phyloP scores from a whole-genome alignment of 2,888 invertebrate genomes.

The Protophormia terraenovae region DNA sequence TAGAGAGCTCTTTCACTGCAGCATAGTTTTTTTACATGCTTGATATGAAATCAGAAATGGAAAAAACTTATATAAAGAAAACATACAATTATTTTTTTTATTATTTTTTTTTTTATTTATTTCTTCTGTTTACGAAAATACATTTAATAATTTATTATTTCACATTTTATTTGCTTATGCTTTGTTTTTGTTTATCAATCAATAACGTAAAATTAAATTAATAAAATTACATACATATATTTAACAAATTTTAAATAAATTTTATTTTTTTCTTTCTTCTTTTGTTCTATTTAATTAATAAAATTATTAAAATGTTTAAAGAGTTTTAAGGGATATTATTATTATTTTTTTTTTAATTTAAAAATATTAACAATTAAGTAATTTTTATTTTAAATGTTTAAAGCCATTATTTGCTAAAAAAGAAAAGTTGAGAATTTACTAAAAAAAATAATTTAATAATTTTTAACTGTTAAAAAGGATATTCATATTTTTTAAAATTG shows the following conservation, averaged over 20 bases:
- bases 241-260: conserved; percentile 53
- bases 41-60: no score
- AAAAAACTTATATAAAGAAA: no score
- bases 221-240: conserved; percentile 56
- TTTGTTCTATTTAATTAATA: neutral
- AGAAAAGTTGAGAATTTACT: conserved; percentile 1
- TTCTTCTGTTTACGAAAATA: conserved; percentile 61
- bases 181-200: conserved; percentile 5
- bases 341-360: neutral
- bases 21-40: no score
- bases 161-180: neutral
- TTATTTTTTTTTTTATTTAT: conserved; percentile 58
- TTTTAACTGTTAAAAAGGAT: neutral
- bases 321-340: neutral
- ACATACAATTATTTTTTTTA: neutral
- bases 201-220: conserved; percentile 58
- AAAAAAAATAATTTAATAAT: neutral
- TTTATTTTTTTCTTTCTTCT: conserved; percentile 2
- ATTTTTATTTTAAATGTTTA: neutral
- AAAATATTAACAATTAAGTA: conserved; percentile 17
- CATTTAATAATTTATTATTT: conserved; percentile 55
- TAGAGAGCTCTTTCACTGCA: no score
- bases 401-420: conserved; percentile 6
- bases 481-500: neutral
- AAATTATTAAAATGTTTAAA: conserved; percentile 31